Conservation (phyloP, 2,797 vertebrate species). For the Clamator glandarius region DNA sequence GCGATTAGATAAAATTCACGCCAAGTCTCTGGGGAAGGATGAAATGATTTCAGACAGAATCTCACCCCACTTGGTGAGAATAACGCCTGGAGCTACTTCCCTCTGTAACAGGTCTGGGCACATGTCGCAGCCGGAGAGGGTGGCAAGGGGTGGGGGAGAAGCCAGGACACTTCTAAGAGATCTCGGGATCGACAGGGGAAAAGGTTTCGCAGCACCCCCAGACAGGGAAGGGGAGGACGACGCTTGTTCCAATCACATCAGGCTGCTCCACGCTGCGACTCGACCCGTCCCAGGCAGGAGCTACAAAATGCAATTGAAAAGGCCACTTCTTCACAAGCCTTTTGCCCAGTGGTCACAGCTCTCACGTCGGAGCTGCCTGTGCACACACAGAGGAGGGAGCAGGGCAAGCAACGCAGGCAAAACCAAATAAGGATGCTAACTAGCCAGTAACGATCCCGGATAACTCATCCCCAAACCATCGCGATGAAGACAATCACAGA, state of each 20-base stretch:
- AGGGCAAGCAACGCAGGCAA: accelerated
- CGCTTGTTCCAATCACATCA: neutral
- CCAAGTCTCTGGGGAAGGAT: constrained; percentile 91
- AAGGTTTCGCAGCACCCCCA: neutral
- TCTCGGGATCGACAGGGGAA: neutral
- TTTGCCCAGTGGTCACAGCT: accelerated
- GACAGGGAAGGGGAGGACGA: neutral
- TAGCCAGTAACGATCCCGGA: accelerated
- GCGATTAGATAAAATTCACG: constrained; percentile 97
- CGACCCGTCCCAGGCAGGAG: neutral
- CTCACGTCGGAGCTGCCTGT: accelerated
- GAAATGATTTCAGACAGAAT: constrained; percentile 85
- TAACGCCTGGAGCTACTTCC: constrained; percentile 66
- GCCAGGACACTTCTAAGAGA: constrained; percentile 37
- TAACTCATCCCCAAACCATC: neutral
- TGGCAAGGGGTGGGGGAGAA: constrained; percentile 32
- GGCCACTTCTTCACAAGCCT: neutral
- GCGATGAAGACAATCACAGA: accelerated
- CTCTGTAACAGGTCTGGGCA: constrained; percentile 77
- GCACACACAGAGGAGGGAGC: accelerated
- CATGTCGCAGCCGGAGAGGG: constrained; percentile 49
- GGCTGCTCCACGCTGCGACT: neutral
- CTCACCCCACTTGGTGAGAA: constrained; percentile 79
- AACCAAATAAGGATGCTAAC: neutral
- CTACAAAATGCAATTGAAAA: neutral